phyloP scores from a whole-genome alignment of 1,140 invertebrate species.

The Drosophila chauvacae region DNA sequence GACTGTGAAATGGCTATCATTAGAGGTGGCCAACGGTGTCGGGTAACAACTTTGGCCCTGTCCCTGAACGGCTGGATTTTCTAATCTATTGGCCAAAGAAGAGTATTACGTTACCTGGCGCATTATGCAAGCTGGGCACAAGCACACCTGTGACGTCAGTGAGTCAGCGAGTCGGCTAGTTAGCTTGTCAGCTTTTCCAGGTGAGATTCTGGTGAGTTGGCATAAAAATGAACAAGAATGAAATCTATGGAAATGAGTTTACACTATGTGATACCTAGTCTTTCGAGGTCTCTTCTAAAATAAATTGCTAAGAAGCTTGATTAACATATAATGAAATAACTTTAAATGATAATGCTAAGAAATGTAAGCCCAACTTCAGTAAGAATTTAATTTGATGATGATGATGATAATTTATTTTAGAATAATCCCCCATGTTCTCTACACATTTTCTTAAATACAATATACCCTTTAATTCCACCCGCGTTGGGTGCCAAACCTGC shows the following conservation, averaged over 20 bases:
- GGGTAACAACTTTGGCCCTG: slow-evolving; percentile 39
- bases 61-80: slow-evolving; percentile 41
- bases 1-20: slow-evolving; percentile 45
- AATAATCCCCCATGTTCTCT: too few relatives aligned
- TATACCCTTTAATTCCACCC: background rate
- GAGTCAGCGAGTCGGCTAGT: slow-evolving; percentile 12
- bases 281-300: background rate
- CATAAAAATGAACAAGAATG: slow-evolving; percentile 13
- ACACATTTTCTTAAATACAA: background rate
- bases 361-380: too few relatives aligned
- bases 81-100: slow-evolving; percentile 42
- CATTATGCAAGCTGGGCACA: slow-evolving; percentile 44
- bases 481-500: background rate
- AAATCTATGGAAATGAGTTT: background rate
- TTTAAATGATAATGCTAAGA: too few relatives aligned
- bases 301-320: background rate
- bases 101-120: slow-evolving; percentile 49
- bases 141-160: slow-evolving; percentile 49
- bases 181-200: slow-evolving; percentile 17
- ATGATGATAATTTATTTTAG: background rate
- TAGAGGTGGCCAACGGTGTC: slow-evolving; percentile 53
- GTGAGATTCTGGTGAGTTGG: slow-evolving; percentile 28
- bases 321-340: too few relatives aligned
- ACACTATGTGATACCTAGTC: background rate
- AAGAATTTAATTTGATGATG: background rate